A percentile compares a stretch with the other conserved stretches of the same genome.
Conservation (phyloP, 2,888 invertebrate genomes). For the Stenotaenia linearis region DNA sequence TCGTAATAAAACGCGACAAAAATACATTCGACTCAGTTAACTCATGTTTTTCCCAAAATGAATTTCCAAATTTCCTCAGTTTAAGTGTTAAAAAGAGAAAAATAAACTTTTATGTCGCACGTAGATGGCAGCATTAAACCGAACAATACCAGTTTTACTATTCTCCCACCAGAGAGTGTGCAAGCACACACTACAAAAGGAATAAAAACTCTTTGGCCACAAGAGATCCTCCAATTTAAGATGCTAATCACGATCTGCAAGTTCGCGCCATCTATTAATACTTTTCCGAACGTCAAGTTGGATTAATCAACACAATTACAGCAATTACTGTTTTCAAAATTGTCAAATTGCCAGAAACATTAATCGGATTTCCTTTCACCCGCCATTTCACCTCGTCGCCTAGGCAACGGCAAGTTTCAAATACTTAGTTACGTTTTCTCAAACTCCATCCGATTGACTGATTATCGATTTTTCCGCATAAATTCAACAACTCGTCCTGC, state of each 20-base stretch:
- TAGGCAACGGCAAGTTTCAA: background rate
- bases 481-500: background rate
- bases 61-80: background rate
- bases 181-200: background rate
- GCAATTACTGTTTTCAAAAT: background rate
- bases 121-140: background rate
- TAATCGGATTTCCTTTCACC: constrained; percentile 5
- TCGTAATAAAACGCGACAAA: too few relatives aligned
- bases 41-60: too few relatives aligned
- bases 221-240: background rate
- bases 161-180: background rate
- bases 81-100: background rate
- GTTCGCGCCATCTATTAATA: background rate
- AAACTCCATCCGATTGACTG: background rate
- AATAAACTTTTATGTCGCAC: background rate
- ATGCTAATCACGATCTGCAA: background rate
- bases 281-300: background rate
- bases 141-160: background rate
- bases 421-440: background rate
- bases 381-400: background rate
- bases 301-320: background rate
- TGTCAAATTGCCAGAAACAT: background rate
- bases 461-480: background rate
- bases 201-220: background rate
- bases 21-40: too few relatives aligned